Evolutionary conservation across 2,113 vertebrate species (phyloP).

Genomic region (Sebastes schlegelii): DNA sequence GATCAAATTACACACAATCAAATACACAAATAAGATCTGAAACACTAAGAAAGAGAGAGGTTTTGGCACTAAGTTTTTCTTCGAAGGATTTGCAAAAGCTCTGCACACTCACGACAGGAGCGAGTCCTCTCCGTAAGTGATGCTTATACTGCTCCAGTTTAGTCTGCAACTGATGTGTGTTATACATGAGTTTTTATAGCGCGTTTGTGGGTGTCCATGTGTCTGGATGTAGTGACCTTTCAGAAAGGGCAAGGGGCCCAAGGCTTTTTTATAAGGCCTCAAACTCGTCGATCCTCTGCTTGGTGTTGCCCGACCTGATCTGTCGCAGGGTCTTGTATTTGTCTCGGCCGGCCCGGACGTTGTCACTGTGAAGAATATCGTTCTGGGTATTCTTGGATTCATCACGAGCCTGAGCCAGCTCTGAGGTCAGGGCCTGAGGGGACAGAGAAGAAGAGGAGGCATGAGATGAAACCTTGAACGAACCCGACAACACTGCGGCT

Average conservation of each 20-base stretch:
- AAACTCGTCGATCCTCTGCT: constrained; percentile 98
- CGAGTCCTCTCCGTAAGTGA: constrained; percentile 26
- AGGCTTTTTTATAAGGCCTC: constrained; percentile 90
- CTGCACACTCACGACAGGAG: constrained; percentile 26
- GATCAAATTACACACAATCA: constrained; percentile 55
- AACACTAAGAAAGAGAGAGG: constrained; percentile 52
- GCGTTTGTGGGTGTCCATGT: constrained; percentile 13
- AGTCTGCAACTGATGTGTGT: constrained; percentile 25
- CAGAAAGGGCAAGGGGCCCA: constrained; percentile 68
- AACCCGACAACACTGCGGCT: not conserved
- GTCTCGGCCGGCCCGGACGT: constrained; percentile 91
- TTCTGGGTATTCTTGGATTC: constrained; percentile 94
- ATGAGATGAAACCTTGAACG: not conserved
- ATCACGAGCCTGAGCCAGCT: constrained; percentile 91
- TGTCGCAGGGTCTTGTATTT: constrained; percentile 98
- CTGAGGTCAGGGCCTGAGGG: constrained; percentile 89
- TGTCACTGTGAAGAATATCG: constrained; percentile 93
- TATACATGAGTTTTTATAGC: constrained; percentile 14
- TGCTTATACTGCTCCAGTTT: constrained; percentile 47
- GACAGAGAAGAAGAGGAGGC: not conserved
- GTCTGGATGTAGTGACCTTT: constrained; percentile 70
- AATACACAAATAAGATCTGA: constrained; percentile 49
- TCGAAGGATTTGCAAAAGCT: constrained; percentile 41
- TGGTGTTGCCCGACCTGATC: constrained; percentile 97
- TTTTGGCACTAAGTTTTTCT: constrained; percentile 79